Evolutionary conservation across 2,888 invertebrate genomes (phyloP).

Genomic region (Endotricha flammealis): DNA sequence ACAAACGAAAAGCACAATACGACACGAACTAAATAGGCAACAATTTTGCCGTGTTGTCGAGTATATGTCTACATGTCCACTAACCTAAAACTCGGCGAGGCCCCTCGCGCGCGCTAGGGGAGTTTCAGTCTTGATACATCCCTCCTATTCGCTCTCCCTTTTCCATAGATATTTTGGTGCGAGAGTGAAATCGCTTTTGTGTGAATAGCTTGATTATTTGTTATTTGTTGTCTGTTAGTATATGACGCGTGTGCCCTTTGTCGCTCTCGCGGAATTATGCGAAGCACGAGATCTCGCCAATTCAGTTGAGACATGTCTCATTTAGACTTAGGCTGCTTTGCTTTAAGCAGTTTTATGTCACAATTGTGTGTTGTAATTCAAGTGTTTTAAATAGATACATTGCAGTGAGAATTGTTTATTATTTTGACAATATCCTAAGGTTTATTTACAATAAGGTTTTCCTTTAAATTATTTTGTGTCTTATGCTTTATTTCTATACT

Average conservation of each 20-base stretch:
- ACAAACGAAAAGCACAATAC: constrained; percentile 76
- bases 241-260: constrained; percentile 4
- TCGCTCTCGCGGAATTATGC: constrained; percentile 3
- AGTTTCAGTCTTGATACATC: constrained; percentile 64
- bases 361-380: too few species aligned
- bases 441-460: too few species aligned
- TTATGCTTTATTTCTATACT: too few species aligned
- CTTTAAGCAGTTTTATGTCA: too few species aligned
- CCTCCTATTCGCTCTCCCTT: constrained; percentile 73
- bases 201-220: constrained; percentile 71
- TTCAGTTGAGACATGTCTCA: constrained; percentile 4
- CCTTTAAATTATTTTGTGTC: too few species aligned
- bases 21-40: constrained; percentile 78
- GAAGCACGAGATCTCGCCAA: constrained; percentile 4
- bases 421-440: too few species aligned
- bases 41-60: constrained; percentile 77
- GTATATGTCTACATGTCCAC: constrained; percentile 80
- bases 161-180: constrained; percentile 55
- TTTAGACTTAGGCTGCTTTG: constrained; percentile 3
- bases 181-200: constrained; percentile 67
- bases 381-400: too few species aligned
- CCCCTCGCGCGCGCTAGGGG: constrained; percentile 71
- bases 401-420: too few species aligned
- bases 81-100: constrained; percentile 75
- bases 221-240: constrained; percentile 54